Evolutionary conservation across 2,797 vertebrate species (phyloP), one percentile per base, ranked within the genome.

Genomic region (Hybognathus amarus): DNA sequence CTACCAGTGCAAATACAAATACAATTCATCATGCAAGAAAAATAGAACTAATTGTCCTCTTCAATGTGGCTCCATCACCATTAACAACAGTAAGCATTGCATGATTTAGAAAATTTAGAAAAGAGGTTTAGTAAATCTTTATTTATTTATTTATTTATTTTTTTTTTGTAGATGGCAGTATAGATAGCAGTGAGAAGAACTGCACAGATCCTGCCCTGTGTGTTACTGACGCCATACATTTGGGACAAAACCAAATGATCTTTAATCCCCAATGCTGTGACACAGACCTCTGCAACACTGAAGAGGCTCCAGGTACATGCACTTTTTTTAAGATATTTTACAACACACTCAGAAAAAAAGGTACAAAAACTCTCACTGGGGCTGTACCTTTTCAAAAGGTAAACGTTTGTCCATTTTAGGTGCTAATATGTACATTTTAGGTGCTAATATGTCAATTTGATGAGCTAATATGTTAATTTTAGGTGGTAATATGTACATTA

Each of bases 201-300:
- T 75, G 71, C 50, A 75, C 71, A 38, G 50, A 74, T 38, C 50
- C 71, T 74, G 33, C 71, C 71, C 8, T 17, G 71, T 75, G 71
- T 56, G 50, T 38, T 38, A 5, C 13, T 24, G 50, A 75, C 20
- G 7, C 20, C 20, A 38, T 17, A 10, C 3, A 10, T 56, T 56
- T 56, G 15, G 50, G 20, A 24, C 71, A 17, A 38, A 75, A 36
- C 71, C 0, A 36, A 36, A 36, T 1, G 1, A 7, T 2, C 11
- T n/a, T 74, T 36, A 54, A 75, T 38, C 33, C 50, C 4, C 33
- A 56, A 24, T 75, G 50, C 27, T 75, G 71, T 56, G 33, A 56
- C 7, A 38, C 50, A 15, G 7, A 56, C 4, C 71, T 75, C 33
- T 75, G 71, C 71, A 10, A n/a, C 33, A 9, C 3, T 10, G 33